These are phyloP conservation scores for Nycticorax nycticorax DNA, from an alignment of 2,113 vertebrate species.

Conservation along the genomic window DNA sequence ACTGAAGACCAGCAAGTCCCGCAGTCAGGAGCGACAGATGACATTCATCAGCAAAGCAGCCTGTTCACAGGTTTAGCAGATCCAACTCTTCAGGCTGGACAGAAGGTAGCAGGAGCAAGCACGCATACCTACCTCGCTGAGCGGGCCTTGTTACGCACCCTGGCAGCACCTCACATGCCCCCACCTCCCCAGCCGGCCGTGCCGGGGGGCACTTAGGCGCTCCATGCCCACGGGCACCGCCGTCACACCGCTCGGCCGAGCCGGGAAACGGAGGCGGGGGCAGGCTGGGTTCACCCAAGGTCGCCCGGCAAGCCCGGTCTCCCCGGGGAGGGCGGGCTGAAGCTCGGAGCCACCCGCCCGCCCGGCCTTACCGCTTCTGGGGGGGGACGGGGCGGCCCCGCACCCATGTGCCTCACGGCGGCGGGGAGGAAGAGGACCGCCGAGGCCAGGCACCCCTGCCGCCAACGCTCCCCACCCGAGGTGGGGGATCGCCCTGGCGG, in stretches of 20 bases:
- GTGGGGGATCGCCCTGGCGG: background rate
- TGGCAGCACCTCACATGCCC: background rate
- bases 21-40: background rate
- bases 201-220: background rate
- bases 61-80: background rate
- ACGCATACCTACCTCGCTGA: background rate
- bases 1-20: background rate
- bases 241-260: background rate
- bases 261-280: background rate
- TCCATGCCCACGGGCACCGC: background rate
- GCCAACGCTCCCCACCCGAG: background rate
- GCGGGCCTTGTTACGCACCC: background rate
- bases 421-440: background rate
- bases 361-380: background rate
- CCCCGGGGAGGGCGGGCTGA: background rate
- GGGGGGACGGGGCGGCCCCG: background rate
- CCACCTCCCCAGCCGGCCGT: background rate
- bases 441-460: background rate
- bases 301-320: background rate
- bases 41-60: background rate
- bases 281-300: conserved; percentile 22
- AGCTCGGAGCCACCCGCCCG: background rate
- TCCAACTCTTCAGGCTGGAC: background rate
- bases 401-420: background rate
- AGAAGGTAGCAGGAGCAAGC: background rate